A percentile compares a stretch with the other conserved stretches of the same genome.
These are phyloP conservation scores for Batillaria attramentaria DNA, from an alignment of 1,140 invertebrate genomes.

Conservation along the genomic window DNA sequence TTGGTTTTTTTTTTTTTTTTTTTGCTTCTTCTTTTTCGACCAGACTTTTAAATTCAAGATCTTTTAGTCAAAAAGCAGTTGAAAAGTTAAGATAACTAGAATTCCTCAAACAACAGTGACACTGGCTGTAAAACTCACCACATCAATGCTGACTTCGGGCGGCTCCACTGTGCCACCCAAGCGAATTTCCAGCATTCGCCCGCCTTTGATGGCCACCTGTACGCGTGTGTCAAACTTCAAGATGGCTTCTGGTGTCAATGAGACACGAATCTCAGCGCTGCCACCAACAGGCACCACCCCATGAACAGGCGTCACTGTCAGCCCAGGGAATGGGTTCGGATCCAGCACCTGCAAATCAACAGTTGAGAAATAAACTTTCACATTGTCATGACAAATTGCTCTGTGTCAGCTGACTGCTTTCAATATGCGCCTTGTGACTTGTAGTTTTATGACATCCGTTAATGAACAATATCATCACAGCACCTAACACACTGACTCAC, in stretches of 20 bases:
- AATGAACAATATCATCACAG: too few species aligned
- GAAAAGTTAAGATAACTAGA: too few species aligned
- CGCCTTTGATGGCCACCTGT: slow-evolving; percentile 66
- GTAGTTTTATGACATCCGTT: too few species aligned
- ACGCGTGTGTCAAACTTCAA: slow-evolving; percentile 72
- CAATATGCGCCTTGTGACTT: too few species aligned
- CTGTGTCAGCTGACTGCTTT: background rate
- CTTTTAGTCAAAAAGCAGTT: too few species aligned
- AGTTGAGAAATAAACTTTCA: background rate
- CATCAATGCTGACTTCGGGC: slow-evolving; percentile 68
- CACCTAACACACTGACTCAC: too few species aligned
- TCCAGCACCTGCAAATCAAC: slow-evolving; percentile 64
- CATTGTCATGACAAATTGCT: background rate
- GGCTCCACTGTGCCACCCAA: slow-evolving; percentile 70
- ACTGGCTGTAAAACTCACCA: too few species aligned
- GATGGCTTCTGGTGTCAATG: slow-evolving; percentile 66
- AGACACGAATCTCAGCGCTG: slow-evolving; percentile 61
- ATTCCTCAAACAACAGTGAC: too few species aligned
- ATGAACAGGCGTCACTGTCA: slow-evolving; percentile 65
- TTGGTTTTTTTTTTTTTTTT: too few species aligned
- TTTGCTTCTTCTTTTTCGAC: too few species aligned
- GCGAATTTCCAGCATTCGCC: slow-evolving; percentile 66
- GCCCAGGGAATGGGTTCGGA: slow-evolving; percentile 68
- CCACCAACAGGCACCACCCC: slow-evolving; percentile 70
- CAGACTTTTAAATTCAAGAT: too few species aligned